These are phyloP conservation scores for Maccullochella peelii DNA, from an alignment of 2,113 vertebrate genomes.

Conservation along the genomic window DNA sequence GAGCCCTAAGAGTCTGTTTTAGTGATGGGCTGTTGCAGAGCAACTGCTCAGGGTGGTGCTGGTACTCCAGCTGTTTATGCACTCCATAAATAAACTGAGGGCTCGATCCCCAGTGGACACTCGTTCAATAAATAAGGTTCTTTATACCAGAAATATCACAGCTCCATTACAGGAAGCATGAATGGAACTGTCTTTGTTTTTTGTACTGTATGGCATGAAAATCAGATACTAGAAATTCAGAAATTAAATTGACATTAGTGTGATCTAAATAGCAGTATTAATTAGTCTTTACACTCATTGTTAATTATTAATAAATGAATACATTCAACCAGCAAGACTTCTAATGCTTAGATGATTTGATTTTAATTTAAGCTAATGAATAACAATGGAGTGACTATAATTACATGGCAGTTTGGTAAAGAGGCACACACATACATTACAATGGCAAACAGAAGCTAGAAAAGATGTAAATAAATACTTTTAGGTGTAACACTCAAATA, in stretches of 20 bases:
- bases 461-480: not conserved
- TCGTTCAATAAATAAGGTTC: constrained; percentile 25
- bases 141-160: constrained; percentile 7
- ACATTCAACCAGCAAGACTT: not conserved
- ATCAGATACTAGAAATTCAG: not conserved
- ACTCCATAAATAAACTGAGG: constrained; percentile 18
- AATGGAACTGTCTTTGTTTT: not conserved
- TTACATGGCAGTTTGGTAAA: not conserved
- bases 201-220: not conserved
- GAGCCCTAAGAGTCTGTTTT: constrained; percentile 5
- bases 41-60: not conserved
- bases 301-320: not conserved
- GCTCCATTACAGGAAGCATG: not conserved
- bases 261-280: not conserved
- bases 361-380: not conserved
- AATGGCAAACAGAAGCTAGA: not conserved
- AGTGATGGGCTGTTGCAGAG: not conserved
- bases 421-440: not conserved
- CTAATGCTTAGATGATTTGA: not conserved
- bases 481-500: not conserved
- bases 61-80: constrained; percentile 11
- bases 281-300: not conserved
- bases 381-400: not conserved
- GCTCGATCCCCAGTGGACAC: constrained; percentile 2
- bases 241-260: not conserved